phyloP scores from a whole-genome alignment of 92 coral and sea anemone species.

The Meandrina meandrites region DNA sequence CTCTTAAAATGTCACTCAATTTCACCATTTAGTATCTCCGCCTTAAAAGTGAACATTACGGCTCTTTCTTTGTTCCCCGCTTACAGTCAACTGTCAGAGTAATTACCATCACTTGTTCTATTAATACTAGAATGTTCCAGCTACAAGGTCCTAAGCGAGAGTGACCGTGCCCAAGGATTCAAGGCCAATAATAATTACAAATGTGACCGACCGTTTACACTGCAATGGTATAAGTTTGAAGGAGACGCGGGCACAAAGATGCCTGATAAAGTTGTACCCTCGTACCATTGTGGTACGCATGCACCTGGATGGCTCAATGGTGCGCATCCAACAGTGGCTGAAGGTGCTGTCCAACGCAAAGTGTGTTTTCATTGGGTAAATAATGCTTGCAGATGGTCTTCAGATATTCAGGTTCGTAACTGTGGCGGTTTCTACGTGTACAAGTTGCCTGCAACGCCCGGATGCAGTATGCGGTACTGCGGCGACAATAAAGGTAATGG shows the following conservation, averaged over 20 bases:
- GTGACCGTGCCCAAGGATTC: slow-evolving; percentile 5
- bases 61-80: too few relatives aligned
- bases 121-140: background rate
- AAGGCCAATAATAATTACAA: background rate
- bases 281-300: slow-evolving; percentile 1
- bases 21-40: too few relatives aligned
- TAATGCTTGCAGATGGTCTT: background rate
- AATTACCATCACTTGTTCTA: too few relatives aligned
- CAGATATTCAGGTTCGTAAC: background rate
- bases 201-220: background rate
- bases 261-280: background rate
- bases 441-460: background rate
- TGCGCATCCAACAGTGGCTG: background rate
- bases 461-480: background rate
- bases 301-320: slow-evolving; percentile 14
- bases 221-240: background rate
- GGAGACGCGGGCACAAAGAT: slow-evolving; percentile 11
- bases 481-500: background rate
- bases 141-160: background rate
- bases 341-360: background rate
- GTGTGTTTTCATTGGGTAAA: slow-evolving; percentile 2
- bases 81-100: too few relatives aligned
- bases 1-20: too few relatives aligned
- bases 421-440: slow-evolving; percentile 6
- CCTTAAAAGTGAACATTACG: too few relatives aligned